Evolutionary conservation across 2,888 invertebrate genomes (phyloP), one percentile per base, ranked within the genome.

Genomic region (Tethea ocularis): DNA sequence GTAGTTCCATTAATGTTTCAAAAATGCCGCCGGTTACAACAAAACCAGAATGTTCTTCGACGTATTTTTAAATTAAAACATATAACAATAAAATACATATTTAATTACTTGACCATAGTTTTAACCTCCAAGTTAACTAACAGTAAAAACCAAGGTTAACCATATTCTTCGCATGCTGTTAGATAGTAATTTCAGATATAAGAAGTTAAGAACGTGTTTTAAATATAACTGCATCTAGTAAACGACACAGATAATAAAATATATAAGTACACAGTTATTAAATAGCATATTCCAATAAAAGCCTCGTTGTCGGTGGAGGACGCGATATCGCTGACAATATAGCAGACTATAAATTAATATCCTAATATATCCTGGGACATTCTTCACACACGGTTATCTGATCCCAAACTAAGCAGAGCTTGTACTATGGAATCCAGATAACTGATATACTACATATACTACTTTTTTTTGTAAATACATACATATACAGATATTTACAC

Each of bases 101-200:
- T 41, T 17, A 41, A 41, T 46, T 46, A 20, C 46, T 17, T 46
- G 10, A 1, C 46, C 46, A 46, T 46, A 20, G 0, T 46, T 46
- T 46, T 46, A 46, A 46, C 46, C 46, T 46, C 20, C 20, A 46
- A 46, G 46, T 46, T 46, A 46, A 46, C 46, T 46, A 46, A 46
- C 46, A 46, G 46, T 46, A 46, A 46, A 46, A 3, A 4, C 46
- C n/a, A 46, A 46, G 41, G 41, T 46, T 6, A 38, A 38, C 38
- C n/a, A 46, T 46, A 46, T 20, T 20, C 20, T 46, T 46, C 3
- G 46, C 41, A 33, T 53, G 29, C 29, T 20, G 15, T 22, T 33
- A 33, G 54, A 54, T 54, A 22, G 33, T 22, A 33, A 36, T 33
- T 54, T 36, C 36, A 54, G 54, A 54, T 54, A 33, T 29, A 29